Evolutionary conservation across 92 coral and sea anemone species (phyloP).

Genomic region (Pocillopora meandrina): DNA sequence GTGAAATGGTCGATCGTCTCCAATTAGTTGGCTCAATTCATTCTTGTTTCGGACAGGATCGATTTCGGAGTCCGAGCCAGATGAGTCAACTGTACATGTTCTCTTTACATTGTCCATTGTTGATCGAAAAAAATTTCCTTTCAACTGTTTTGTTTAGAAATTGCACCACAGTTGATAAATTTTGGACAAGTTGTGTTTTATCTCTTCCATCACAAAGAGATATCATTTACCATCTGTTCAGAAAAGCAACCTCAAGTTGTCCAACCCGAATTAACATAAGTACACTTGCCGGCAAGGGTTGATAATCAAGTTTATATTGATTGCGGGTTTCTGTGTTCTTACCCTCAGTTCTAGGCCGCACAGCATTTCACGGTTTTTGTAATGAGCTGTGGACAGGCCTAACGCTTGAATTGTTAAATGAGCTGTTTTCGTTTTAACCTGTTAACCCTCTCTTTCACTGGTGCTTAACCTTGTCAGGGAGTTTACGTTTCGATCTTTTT

Average conservation of each 20-base stretch:
- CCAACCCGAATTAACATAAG: not conserved
- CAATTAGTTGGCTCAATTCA: not conserved
- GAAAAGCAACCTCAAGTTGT: not conserved
- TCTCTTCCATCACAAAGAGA: not conserved
- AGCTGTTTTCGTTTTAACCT: not conserved
- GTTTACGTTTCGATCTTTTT: too few species aligned
- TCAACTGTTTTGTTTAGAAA: not conserved
- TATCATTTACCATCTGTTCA: constrained; percentile 21
- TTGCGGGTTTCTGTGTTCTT: not conserved
- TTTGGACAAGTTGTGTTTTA: constrained; percentile 8
- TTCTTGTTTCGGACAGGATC: not conserved
- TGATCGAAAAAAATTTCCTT: not conserved
- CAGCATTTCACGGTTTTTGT: not conserved
- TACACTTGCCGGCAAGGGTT: not conserved
- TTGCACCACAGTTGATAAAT: not conserved
- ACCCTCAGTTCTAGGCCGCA: not conserved
- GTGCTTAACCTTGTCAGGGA: too few species aligned
- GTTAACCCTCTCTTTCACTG: too few species aligned
- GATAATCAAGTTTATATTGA: not conserved
- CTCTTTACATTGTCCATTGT: constrained; percentile 7
- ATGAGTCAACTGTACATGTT: not conserved
- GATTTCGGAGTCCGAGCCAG: not conserved
- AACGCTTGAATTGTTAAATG: not conserved
- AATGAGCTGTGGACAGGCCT: not conserved
- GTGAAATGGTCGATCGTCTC: constrained; percentile 19